Conservation (phyloP, 2,113 vertebrate genomes). For the Crocuta crocuta region DNA sequence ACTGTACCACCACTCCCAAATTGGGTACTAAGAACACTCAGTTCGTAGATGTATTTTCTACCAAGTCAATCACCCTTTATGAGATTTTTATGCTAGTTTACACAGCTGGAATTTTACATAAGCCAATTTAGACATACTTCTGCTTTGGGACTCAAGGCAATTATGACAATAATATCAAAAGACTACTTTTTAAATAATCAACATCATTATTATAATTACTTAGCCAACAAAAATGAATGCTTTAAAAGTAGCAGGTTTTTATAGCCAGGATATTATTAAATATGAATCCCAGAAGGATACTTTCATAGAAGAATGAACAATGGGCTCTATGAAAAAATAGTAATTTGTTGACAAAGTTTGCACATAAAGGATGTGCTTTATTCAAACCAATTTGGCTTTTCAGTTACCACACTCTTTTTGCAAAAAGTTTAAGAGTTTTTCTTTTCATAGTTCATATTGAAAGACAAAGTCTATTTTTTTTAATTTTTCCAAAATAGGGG, state of each 20-base stretch:
- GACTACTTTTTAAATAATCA: constrained; percentile 59
- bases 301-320: constrained; percentile 22
- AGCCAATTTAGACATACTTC: constrained; percentile 25
- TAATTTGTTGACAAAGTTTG: constrained; percentile 52
- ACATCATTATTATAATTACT: constrained; percentile 61
- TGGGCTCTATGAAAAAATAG: constrained; percentile 39
- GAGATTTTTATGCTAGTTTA: not conserved
- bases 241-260: constrained; percentile 49
- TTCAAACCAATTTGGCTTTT: not conserved
- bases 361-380: not conserved
- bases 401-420: not conserved
- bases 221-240: constrained; percentile 49
- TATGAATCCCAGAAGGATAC: constrained; percentile 52
- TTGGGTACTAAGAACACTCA: not conserved
- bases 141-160: constrained; percentile 52
- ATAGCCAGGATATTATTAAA: constrained; percentile 65
- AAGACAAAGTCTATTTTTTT: not conserved
- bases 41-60: not conserved
- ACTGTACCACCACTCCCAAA: not conserved
- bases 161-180: constrained; percentile 64
- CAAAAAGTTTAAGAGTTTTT: constrained; percentile 32
- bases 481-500: not conserved
- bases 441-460: constrained; percentile 8
- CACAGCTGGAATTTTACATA: constrained; percentile 35
- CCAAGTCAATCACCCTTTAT: not conserved